Evolutionary conservation across 2,888 invertebrate genomes (phyloP).

Genomic region (Oegoconia quadripuncta): DNA sequence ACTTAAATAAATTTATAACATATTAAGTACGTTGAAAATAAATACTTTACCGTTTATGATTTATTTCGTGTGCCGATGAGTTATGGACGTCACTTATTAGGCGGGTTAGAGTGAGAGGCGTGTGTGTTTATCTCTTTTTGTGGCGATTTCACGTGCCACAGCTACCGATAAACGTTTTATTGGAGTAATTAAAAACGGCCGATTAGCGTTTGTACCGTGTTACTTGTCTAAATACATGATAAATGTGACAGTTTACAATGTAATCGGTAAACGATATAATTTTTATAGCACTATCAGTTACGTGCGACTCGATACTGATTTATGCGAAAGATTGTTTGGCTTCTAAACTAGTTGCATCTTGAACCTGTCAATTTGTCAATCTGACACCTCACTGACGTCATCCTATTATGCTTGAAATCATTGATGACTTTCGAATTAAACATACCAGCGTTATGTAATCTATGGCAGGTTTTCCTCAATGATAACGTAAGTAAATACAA

Average conservation of each 20-base stretch:
- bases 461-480: neutral
- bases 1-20: conserved; percentile 79
- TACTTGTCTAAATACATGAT: conserved; percentile 61
- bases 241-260: conserved; percentile 59
- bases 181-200: conserved; percentile 68
- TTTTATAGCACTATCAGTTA: conserved; percentile 47
- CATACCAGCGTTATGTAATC: neutral
- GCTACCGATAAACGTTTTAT: conserved; percentile 74
- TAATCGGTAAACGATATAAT: conserved; percentile 48
- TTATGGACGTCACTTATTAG: conserved; percentile 68
- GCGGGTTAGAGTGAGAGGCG: conserved; percentile 55
- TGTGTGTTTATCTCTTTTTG: conserved; percentile 60
- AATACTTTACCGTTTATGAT: conserved; percentile 77
- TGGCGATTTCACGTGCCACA: conserved; percentile 66
- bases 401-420: no score
- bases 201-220: conserved; percentile 62
- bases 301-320: conserved; percentile 42
- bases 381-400: no score
- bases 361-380: no score
- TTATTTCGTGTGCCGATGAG: conserved; percentile 72
- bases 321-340: conserved; percentile 27
- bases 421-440: no score
- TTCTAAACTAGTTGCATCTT: neutral
- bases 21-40: conserved; percentile 77
- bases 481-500: conserved; percentile 38